Evolutionary conservation across 2,113 vertebrate species (phyloP), one percentile per base, ranked within the genome.

Genomic region (Colistium nudipinnis): DNA sequence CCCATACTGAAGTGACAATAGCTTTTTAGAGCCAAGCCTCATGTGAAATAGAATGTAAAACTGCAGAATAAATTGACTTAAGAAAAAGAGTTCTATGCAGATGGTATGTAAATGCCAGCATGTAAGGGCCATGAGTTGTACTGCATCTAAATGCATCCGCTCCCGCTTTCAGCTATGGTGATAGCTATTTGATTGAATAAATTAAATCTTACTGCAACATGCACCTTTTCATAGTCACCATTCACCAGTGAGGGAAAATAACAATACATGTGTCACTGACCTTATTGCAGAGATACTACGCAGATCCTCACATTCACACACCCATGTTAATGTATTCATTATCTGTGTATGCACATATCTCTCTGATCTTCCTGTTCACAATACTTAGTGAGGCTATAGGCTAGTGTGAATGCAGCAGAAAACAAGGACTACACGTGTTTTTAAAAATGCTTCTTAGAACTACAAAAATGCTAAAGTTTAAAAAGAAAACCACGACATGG

Each of bases 371-470:
- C 65, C 52, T 66, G 44, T 80, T 73, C 69, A 73, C 80, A 49
- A 56, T 19, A 24, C 43, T 62, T 48, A 53, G 45, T 53, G 47
- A 70, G 68, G 64, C 24, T 80, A 27, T 84, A 74, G 68, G 57
- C 30, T 82, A 78, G 75, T 81, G 63, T 80, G 76, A 87, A 84
- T 90, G 84, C 75, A 82, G 63, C 35, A 69, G n/a, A 82, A 72
- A 62, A 56, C 67, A 79, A 64, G 25, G 48, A 77, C 28, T 61
- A 73, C 70, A 43, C 71, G 60, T 77, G 47, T 73, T 57, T 80
- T 65, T 30, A 77, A 83, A 77, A 83, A 74, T 7, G 59, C 60
- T 64, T 70, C 51, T 33, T 80, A 70, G 25, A 74, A 62, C 17
- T 56, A 22, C 20, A 60, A 66, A 71, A 43, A 64, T 63, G 45